Base-by-base conservation (phyloP, 2,888 invertebrate species). In the Eupeodes luniger region DNA sequence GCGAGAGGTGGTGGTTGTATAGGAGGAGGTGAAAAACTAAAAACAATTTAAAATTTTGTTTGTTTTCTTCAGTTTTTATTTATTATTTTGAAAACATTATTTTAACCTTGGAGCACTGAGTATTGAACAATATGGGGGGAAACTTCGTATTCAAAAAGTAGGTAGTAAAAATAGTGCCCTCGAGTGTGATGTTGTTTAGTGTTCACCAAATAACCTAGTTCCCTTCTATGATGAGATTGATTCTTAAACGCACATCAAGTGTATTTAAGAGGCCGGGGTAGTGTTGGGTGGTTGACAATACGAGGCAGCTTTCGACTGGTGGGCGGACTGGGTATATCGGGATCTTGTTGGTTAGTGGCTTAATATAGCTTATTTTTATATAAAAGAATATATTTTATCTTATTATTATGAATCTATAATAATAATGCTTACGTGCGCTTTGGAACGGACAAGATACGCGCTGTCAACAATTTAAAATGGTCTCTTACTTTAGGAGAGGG, bases 71-170 rank as follows among this genome's bases (percentile, higher is more conserved):
- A 59, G 11, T 61, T 77, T 55, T 53, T 62, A 11, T 64, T 74
- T 59, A 75, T 78, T 85, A 67, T 76, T 83, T 87, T 57, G 86
- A 87, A 87, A 87, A 87, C 70, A 83, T 76, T 87, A 80, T 87
- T 87, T 49, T 77, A 87, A 87, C 83, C 86, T 87, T 87, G 83
- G 66, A 53, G 66, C 70, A 79, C 86, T 86, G 69, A 79, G 57
- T 16, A 27, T 27, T 27, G 5, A 16, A n/a, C n/a, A 2, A 12
- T 55, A 53, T 75, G 69, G 62, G 70, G 36, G 76, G 19, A n/a
- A 16, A 57, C 67, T 69, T 36, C 16, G 53, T 11, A 4, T 19
- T 47, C 74, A 86, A 76, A 66, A 61, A 75, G 75, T 78, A 64
- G 55, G 40, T 44, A 69, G 12, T 59, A 14, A 12, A 59, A 51